These are phyloP conservation scores for Amphiduros pacificus DNA, from an alignment of 2,888 invertebrate genomes.

Conservation along the genomic window DNA sequence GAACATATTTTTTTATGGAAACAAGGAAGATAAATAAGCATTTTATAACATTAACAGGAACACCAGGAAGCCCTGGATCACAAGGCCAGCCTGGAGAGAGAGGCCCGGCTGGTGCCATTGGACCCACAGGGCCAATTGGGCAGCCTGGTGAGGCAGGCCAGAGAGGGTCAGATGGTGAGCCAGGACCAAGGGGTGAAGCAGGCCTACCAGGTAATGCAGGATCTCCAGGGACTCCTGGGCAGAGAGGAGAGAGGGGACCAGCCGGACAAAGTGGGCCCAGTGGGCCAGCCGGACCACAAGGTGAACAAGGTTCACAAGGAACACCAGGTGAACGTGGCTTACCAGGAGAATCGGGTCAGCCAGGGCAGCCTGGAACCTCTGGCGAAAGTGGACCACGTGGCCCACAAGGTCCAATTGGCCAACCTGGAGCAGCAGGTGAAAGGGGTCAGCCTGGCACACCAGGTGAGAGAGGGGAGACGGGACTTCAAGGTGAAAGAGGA, in stretches of 20 bases:
- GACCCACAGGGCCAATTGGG: conserved; percentile 1
- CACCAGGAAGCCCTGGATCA: conserved; percentile 4
- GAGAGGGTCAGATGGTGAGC: conserved; percentile 23
- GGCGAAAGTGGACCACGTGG: too few relatives aligned
- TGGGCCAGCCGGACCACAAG: conserved; percentile 21
- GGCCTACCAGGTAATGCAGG: conserved; percentile 16
- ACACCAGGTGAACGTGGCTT: conserved; percentile 22
- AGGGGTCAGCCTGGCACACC: conserved; percentile 4
- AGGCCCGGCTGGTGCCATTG: conserved; percentile 5
- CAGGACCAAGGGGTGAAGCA: conserved; percentile 27
- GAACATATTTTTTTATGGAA: too few relatives aligned
- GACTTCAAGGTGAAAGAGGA: conserved; percentile 1
- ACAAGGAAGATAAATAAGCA: too few relatives aligned
- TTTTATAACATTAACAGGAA: too few relatives aligned
- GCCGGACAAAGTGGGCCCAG: conserved; percentile 5
- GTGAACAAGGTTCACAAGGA: conserved; percentile 15
- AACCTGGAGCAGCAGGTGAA: conserved; percentile 25
- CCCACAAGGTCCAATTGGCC: conserved; percentile 13
- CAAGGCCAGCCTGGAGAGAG: conserved; percentile 3
- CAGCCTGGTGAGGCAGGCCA: conserved; percentile 20
- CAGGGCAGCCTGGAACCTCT: conserved; percentile 1
- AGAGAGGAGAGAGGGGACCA: conserved; percentile 3
- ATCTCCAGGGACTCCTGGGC: too few relatives aligned
- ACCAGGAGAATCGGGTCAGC: not conserved
- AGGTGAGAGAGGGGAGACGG: conserved; percentile 8